These are phyloP conservation scores for Rhabditoides inermis DNA, from an alignment of 2,888 invertebrate species.

Conservation along the genomic window DNA sequence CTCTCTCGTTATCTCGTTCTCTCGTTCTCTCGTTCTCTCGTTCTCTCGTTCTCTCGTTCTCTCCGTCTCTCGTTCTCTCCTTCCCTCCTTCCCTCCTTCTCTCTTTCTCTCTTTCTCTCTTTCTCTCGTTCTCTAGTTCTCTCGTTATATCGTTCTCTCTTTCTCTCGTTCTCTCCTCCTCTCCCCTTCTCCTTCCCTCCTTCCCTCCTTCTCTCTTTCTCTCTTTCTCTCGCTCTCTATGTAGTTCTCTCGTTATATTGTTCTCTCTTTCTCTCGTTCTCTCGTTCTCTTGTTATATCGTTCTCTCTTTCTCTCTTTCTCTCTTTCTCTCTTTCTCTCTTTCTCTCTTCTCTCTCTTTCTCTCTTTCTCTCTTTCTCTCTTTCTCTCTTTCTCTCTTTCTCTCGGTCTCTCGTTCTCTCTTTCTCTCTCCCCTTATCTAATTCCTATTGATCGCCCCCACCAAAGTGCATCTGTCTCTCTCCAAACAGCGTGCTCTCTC, in stretches of 20 bases:
- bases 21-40: not conserved
- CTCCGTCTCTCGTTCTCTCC: not conserved
- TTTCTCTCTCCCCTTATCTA: too few species aligned
- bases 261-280: not conserved
- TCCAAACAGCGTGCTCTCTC: too few species aligned
- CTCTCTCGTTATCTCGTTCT: not conserved
- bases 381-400: not conserved
- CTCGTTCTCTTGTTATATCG: not conserved
- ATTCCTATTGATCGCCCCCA: too few species aligned
- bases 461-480: too few species aligned
- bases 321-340: not conserved
- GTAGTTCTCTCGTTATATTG: not conserved
- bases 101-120: not conserved
- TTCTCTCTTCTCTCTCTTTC: not conserved
- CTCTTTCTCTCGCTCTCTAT: constrained; percentile 1
- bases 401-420: not conserved
- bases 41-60: constrained; percentile 3
- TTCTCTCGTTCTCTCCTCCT: not conserved
- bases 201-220: not conserved
- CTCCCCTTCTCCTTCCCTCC: not conserved
- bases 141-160: not conserved
- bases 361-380: not conserved
- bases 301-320: not conserved
- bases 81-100: not conserved
- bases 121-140: not conserved